Evolutionary conservation across 2,113 vertebrate genomes (phyloP).

Genomic region (Ophthalmolycus amberensis): DNA sequence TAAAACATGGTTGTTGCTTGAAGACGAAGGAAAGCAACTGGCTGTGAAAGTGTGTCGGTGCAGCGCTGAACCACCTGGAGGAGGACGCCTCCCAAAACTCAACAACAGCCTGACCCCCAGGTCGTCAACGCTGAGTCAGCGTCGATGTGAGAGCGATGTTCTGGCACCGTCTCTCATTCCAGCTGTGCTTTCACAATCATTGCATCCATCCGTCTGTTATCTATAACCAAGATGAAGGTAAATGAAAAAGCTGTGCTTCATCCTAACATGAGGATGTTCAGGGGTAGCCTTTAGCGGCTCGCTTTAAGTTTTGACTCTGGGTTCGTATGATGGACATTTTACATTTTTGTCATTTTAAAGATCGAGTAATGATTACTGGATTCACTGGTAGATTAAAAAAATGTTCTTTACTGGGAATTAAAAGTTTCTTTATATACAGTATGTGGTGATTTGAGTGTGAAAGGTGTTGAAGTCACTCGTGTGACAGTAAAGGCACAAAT

Average conservation of each 20-base stretch:
- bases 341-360: no score
- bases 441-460: no score
- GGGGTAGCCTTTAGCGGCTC: no score
- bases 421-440: no score
- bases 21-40: neutral
- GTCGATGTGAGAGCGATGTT: neutral
- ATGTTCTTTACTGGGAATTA: no score
- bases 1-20: neutral
- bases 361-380: no score
- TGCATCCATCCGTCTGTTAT: neutral
- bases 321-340: no score
- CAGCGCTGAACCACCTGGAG: neutral
- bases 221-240: neutral
- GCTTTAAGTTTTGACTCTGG: no score
- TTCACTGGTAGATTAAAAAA: no score
- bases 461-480: no score
- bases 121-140: neutral
- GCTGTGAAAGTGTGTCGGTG: neutral
- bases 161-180: neutral
- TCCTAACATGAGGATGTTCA: no score
- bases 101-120: conserved; percentile 3
- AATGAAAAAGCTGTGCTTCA: neutral
- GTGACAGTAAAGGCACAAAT: no score
- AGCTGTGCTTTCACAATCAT: neutral
- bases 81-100: conserved; percentile 18